Evolutionary conservation across 2,797 vertebrate species (phyloP), one percentile per base, ranked within the genome.

Genomic region (Spheniscus humboldti): DNA sequence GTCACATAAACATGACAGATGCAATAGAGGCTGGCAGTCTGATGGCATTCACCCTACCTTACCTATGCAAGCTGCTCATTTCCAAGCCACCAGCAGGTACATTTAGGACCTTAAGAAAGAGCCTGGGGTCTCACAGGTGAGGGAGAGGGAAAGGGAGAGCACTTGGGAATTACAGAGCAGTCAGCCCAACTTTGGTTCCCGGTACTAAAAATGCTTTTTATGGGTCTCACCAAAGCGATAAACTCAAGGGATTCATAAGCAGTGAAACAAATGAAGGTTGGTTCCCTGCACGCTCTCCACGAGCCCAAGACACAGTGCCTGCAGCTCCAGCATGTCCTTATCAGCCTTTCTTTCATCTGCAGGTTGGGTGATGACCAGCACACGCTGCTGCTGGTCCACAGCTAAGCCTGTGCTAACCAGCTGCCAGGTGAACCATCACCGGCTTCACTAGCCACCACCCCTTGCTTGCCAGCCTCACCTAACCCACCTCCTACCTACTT

Each of bases 151-250:
- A 77, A 81, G 63, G 62, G n/a, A 74, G 5, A 75, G 31, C 23
- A 15, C 31, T 56, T 73, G 66, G 80, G 62, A 86, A 72, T 47
- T n/a, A 20, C 12, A 67, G 60, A 86, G 48, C 55, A 69, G 17
- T 18, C 62, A 27, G 14, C 24, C 59, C 72, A 63, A 18, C 76
- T 52, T 30, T 35, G 71, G 63, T 17, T 72, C 20, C 71, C 69
- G 63, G 57, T 13, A 37, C 30, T 24, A 57, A 68, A 47, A 68
- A 77, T 17, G 25, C 1, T 72, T 90, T 68, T 66, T 50, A 53
- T 0, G 10, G 20, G 9, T 47, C 31, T 77, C 37, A 64, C 16
- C 25, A 19, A 77, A 2, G 8, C 1, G 0, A 37, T 6, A 41
- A 89, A 39, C 59, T 62, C 50, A 19, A 39, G 23, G 35, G n/a